A percentile compares a stretch with the other conserved stretches of the same genome.
These are phyloP conservation scores for Pao palembangensis DNA, from an alignment of 2,113 vertebrate species.

Conservation along the genomic window DNA sequence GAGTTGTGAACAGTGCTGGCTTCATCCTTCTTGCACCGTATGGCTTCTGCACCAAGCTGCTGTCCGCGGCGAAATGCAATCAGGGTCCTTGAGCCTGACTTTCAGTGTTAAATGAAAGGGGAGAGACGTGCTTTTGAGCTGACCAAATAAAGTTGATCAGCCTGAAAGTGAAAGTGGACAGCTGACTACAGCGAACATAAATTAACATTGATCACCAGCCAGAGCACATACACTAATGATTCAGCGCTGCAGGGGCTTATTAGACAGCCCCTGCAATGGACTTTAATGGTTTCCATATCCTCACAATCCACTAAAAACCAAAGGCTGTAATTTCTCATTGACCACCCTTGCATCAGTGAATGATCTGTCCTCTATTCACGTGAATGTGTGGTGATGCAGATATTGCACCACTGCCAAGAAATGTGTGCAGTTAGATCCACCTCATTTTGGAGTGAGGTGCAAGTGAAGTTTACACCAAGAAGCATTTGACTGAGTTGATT, in stretches of 20 bases:
- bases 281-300: conserved; percentile 41
- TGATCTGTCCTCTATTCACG: conserved; percentile 12
- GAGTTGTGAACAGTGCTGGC: conserved; percentile 42
- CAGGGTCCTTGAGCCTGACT: conserved; percentile 36
- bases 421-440: conserved; percentile 5
- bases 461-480: background rate
- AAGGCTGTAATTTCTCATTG: conserved; percentile 31
- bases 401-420: background rate
- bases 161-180: conserved; percentile 53
- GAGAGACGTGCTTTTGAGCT: conserved; percentile 8
- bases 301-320: conserved; percentile 47
- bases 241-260: conserved; percentile 62
- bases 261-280: conserved; percentile 48
- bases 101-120: conserved; percentile 39
- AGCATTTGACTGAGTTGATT: conserved; percentile 8
- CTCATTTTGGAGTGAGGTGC: background rate
- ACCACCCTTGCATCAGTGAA: conserved; percentile 6
- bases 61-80: conserved; percentile 35
- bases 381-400: conserved; percentile 9
- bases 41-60: conserved; percentile 19
- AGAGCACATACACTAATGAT: conserved; percentile 57
- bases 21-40: conserved; percentile 26
- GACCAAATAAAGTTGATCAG: conserved; percentile 53
- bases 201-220: conserved; percentile 67
- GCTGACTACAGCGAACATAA: conserved; percentile 56